phyloP scores from a whole-genome alignment of 2,113 vertebrate species.

The Dipodomys stephensi region DNA sequence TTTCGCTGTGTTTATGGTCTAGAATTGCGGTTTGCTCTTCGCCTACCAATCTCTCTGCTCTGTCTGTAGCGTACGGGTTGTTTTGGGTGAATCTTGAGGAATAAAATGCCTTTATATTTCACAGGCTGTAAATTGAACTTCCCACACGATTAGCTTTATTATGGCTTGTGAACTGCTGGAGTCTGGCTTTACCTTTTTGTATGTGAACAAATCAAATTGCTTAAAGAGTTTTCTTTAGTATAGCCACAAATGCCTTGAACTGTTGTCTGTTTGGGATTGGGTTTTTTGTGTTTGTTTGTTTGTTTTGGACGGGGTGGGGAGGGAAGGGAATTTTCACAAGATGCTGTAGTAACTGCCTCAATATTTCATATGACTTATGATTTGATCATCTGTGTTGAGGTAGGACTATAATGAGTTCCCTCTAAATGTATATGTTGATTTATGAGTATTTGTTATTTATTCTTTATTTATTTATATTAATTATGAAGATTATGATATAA shows the following conservation, averaged over 20 bases:
- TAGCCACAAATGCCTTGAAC: constrained; percentile 98
- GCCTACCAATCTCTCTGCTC: constrained; percentile 76
- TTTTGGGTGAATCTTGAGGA: constrained; percentile 86
- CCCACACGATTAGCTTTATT: constrained; percentile 94
- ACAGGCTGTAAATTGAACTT: constrained; percentile 90
- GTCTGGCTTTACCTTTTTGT: constrained; percentile 90
- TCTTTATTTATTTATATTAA: constrained; percentile 99
- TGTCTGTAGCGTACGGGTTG: constrained; percentile 85
- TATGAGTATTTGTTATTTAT: constrained; percentile 94
- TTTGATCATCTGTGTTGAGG: constrained; percentile 88
- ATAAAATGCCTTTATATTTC: constrained; percentile 89
- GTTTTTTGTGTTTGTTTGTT: no score
- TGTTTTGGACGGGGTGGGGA: constrained; percentile 19
- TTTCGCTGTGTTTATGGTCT: constrained; percentile 78
- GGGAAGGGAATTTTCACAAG: constrained; percentile 89
- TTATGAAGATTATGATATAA: constrained; percentile 96
- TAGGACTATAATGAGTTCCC: constrained; percentile 90
- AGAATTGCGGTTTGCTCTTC: constrained; percentile 73
- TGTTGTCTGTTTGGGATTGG: constrained; percentile 87
- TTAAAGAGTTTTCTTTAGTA: constrained; percentile 92
- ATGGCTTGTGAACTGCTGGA: constrained; percentile 92
- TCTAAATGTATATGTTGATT: constrained; percentile 97
- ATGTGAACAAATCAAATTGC: constrained; percentile 89
- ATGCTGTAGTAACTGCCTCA: constrained; percentile 98
- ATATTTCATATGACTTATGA: constrained; percentile 87